Base-by-base conservation (phyloP, 1,140 invertebrate species). In the Caenorhabditis brenneri region DNA sequence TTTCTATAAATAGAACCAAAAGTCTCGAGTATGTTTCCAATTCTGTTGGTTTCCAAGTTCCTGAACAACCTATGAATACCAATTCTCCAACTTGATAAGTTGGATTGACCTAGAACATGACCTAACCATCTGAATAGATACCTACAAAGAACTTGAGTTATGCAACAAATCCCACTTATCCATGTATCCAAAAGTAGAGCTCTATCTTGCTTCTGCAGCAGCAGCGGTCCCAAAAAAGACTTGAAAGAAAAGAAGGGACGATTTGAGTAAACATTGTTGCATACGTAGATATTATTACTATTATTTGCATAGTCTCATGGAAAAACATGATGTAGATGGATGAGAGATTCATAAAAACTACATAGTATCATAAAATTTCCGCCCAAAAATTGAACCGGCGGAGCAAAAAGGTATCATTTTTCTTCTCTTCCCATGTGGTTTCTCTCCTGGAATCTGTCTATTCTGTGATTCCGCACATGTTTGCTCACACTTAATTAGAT, bases 401-500 rank as follows among this genome's bases (percentile, higher is more conserved):
- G 55, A 58, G 55, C 36, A 42, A 74, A 24, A 55, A 29, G 22
- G 36, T 74, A 74, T 74, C 65, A n/a, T 4, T 36, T 74, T 74
- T 15, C 65, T 22, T n/a, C 22, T 12, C 15, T 51, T 51, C 27
- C 9, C 53, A 55, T 12, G 9, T 55, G 22, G 19, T 19, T n/a
- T 51, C 19, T 65, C 58, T 33, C 12, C 46, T 39, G 65, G 65
- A 42, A 74, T 16, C 3, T 19, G 3, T 46, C 10, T 74, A 12
- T 24, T 46, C 53, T 74, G 36, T 74, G 33, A 39, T 42, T 39
- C 22, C 22, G 9, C 36, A 74, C 65, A 74, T 74, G 65, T 74
- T 74, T 74, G 65, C 65, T 74, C 65, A 19, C 65, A 74, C 65
- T 74, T 74, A 74, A 74, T 74, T 74, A 74, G 65, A 74, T 74